Evolutionary conservation across 1,140 invertebrate species (phyloP).

Genomic region (Scylla paramamosain): DNA sequence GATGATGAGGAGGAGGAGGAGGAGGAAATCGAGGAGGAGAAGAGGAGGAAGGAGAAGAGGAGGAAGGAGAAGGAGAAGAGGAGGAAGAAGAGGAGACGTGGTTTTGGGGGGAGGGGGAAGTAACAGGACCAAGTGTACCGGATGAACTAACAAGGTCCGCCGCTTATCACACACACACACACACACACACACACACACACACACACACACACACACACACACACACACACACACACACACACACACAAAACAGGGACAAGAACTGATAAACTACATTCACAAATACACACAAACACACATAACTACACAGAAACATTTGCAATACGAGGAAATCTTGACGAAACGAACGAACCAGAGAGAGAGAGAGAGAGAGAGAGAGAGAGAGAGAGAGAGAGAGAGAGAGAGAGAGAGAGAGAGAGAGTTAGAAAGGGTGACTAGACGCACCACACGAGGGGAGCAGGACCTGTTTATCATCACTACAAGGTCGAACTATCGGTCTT

Average conservation of each 20-base stretch:
- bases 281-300: not conserved
- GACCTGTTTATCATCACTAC: not conserved
- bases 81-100: not conserved
- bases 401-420: conserved; percentile 53
- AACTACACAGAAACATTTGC: not conserved
- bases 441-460: not conserved
- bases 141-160: conserved; percentile 4
- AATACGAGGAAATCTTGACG: too few species aligned
- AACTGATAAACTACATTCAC: not conserved
- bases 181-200: conserved; percentile 20
- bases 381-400: conserved; percentile 53
- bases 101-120: not conserved
- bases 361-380: not conserved
- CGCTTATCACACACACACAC: conserved; percentile 20
- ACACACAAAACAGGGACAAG: not conserved
- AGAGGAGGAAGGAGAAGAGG: too few species aligned
- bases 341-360: not conserved
- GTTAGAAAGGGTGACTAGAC: not conserved
- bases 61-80: not conserved
- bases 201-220: conserved; percentile 31
- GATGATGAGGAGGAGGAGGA: too few species aligned
- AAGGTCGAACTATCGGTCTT: conserved; percentile 1
- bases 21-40: too few species aligned
- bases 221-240: not conserved
- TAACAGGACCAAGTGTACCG: not conserved